phyloP scores from a whole-genome alignment of 2,797 vertebrate genomes.

The Dryobates pubescens region DNA sequence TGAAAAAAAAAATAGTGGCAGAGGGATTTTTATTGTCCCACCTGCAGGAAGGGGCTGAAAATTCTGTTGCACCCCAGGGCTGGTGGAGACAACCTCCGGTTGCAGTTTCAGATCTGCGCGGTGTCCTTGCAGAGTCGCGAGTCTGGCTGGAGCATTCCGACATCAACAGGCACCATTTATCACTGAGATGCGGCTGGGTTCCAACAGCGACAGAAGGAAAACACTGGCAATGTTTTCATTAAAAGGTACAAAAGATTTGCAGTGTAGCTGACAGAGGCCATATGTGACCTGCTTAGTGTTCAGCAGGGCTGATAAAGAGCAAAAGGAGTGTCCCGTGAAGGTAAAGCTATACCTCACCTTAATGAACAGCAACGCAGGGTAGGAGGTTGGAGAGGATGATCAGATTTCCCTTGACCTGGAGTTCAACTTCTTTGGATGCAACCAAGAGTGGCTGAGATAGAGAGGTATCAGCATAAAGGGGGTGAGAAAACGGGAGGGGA shows the following conservation, averaged over 20 bases:
- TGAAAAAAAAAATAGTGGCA: neutral
- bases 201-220: constrained; percentile 63
- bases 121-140: neutral
- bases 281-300: constrained; percentile 69
- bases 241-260: constrained; percentile 69
- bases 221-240: constrained; percentile 68
- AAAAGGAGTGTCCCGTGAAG: constrained; percentile 65
- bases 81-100: neutral
- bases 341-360: constrained; percentile 74
- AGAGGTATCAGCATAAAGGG: neutral
- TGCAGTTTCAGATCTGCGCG: neutral
- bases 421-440: constrained; percentile 67
- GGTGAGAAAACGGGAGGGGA: neutral
- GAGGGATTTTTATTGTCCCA: neutral
- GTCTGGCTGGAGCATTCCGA: constrained; percentile 40
- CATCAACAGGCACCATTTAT: constrained; percentile 63
- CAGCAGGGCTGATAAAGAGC: constrained; percentile 53
- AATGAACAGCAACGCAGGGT: constrained; percentile 49
- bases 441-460: constrained; percentile 20
- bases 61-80: neutral
- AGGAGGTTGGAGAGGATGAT: constrained; percentile 60
- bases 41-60: neutral
- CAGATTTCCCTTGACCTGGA: constrained; percentile 67
- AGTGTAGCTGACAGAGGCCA: constrained; percentile 70
- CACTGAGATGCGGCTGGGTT: constrained; percentile 50